phyloP scores from a whole-genome alignment of 2,888 invertebrate genomes.

The Erebia ligea region DNA sequence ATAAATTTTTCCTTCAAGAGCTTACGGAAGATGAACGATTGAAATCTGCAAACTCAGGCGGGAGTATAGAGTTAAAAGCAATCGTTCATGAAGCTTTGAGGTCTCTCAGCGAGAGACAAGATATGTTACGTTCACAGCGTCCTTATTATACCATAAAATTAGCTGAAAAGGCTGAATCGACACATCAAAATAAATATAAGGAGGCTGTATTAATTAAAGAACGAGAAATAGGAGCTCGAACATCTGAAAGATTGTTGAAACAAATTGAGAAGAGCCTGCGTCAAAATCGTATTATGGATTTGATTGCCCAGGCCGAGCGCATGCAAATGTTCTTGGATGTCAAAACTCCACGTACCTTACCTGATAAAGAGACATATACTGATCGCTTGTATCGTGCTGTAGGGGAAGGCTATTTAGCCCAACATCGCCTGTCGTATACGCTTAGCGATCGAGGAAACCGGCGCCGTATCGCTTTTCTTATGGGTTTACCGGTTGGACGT shows the following conservation, averaged over 20 bases:
- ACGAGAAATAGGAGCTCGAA: conserved; percentile 67
- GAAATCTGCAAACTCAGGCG: conserved; percentile 66
- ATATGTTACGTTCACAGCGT: conserved; percentile 72
- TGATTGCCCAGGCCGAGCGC: conserved; percentile 72
- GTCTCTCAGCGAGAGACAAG: conserved; percentile 69
- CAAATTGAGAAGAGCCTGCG: conserved; percentile 66
- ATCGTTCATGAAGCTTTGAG: conserved; percentile 63
- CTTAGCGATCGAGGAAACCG: conserved; percentile 74
- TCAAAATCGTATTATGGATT: conserved; percentile 63
- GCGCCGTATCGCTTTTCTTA: conserved; percentile 73
- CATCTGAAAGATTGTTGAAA: conserved; percentile 64
- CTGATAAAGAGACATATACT: conserved; percentile 70
- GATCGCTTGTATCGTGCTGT: conserved; percentile 72
- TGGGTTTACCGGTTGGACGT: conserved; percentile 71
- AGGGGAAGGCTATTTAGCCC: conserved; percentile 70
- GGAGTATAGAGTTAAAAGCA: conserved; percentile 57
- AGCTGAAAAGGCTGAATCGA: conserved; percentile 72
- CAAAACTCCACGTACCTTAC: conserved; percentile 69
- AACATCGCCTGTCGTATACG: conserved; percentile 71
- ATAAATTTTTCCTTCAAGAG: conserved; percentile 72
- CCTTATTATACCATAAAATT: conserved; percentile 74
- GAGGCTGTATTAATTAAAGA: conserved; percentile 63
- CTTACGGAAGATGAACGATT: conserved; percentile 64
- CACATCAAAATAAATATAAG: conserved; percentile 68
- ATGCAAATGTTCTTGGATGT: conserved; percentile 73